Evolutionary conservation across 2,797 vertebrate species (phyloP).

Genomic region (Lutjanus argentimaculatus): DNA sequence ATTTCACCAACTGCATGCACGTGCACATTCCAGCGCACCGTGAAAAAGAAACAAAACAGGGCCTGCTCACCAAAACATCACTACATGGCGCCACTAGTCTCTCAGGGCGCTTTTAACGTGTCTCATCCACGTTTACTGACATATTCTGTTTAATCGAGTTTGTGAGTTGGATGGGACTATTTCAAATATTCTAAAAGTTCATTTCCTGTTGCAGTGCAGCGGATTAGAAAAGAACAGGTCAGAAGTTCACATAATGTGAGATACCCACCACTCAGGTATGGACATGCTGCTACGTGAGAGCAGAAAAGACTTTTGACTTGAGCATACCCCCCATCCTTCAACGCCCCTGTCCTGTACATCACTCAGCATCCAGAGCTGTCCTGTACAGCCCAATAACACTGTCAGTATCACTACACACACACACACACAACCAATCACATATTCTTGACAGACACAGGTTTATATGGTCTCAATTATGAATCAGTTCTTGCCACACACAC

Average conservation of each 20-base stretch:
- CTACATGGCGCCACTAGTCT: not conserved
- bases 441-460: conserved; percentile 56
- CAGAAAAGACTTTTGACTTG: conserved; percentile 16
- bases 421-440: conserved; percentile 35
- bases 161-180: not conserved
- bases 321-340: conserved; percentile 33
- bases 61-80: no score
- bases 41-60: not conserved
- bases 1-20: not conserved
- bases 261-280: not conserved
- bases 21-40: no score
- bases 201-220: not conserved
- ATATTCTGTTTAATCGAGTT: not conserved
- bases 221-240: not conserved
- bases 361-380: conserved; percentile 31
- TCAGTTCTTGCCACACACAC: conserved; percentile 12
- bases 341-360: conserved; percentile 31
- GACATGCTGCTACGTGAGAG: conserved; percentile 13
- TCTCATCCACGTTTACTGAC: not conserved
- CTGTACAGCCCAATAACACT: conserved; percentile 55
- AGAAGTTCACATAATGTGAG: not conserved
- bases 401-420: conserved; percentile 46
- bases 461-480: conserved; percentile 52
- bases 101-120: not conserved
- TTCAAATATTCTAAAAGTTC: not conserved